Conservation (phyloP, 2,888 invertebrate genomes). For the Cryptus viduatorius region DNA sequence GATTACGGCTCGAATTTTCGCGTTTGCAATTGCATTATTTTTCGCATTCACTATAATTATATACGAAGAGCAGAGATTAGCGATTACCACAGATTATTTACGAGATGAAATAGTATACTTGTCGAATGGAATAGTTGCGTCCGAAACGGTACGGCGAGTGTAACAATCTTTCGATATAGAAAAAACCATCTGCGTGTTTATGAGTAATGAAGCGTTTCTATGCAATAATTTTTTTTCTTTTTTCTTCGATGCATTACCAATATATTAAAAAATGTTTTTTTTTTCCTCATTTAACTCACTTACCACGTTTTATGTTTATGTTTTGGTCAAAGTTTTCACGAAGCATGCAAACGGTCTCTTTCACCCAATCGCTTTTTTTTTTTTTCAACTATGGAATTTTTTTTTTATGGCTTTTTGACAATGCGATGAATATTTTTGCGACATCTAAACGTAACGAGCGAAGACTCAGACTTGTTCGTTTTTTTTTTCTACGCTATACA, state of each 20-base stretch:
- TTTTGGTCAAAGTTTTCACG: slow-evolving; percentile 54
- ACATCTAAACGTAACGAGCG: slow-evolving; percentile 26
- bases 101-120: slow-evolving; percentile 52
- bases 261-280: slow-evolving; percentile 48
- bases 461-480: slow-evolving; percentile 57
- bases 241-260: slow-evolving; percentile 42
- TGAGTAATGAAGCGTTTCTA: slow-evolving; percentile 57
- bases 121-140: slow-evolving; percentile 26
- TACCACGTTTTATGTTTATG: slow-evolving; percentile 31
- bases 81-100: slow-evolving; percentile 58
- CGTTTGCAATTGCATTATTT: slow-evolving; percentile 13
- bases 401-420: slow-evolving; percentile 22
- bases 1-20: slow-evolving; percentile 26
- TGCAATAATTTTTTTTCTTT: slow-evolving; percentile 13
- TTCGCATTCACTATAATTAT: slow-evolving; percentile 52
- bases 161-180: slow-evolving; percentile 47
- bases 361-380: slow-evolving; percentile 9
- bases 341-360: slow-evolving; percentile 22
- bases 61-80: slow-evolving; percentile 59
- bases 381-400: slow-evolving; percentile 24
- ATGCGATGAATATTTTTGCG: slow-evolving; percentile 26
- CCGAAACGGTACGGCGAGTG: slow-evolving; percentile 38
- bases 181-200: slow-evolving; percentile 47
- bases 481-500: slow-evolving; percentile 55
- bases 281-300: slow-evolving; percentile 20